A percentile compares a stretch with the other conserved stretches of the same genome.
Evolutionary conservation across 2,113 vertebrate species (phyloP).

Genomic region (Epinephelus lanceolatus): DNA sequence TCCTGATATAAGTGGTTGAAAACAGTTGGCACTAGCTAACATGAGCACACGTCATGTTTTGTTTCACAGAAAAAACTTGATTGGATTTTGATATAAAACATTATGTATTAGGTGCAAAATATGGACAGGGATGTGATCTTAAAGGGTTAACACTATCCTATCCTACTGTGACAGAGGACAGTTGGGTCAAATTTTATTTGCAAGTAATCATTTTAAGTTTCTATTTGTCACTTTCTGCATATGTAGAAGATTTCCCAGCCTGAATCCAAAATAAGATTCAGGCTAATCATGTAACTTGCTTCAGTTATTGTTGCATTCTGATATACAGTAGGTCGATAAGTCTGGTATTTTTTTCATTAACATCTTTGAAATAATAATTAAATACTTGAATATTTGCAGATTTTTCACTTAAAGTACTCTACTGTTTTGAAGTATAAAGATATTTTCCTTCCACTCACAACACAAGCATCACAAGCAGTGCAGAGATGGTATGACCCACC

Average conservation of each 20-base stretch:
- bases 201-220: neutral
- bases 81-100: too few relatives aligned
- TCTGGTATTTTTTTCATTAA: too few relatives aligned
- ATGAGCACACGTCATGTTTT: too few relatives aligned
- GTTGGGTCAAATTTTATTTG: too few relatives aligned
- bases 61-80: too few relatives aligned
- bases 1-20: too few relatives aligned
- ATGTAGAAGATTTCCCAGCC: neutral
- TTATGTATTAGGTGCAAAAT: too few relatives aligned
- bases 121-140: too few relatives aligned
- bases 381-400: neutral
- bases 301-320: neutral
- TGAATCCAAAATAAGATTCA: neutral
- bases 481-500: constrained; percentile 61
- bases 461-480: neutral
- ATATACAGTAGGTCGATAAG: neutral
- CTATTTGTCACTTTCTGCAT: neutral
- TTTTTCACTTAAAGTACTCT: neutral
- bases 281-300: neutral
- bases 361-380: too few relatives aligned
- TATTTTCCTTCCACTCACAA: neutral
- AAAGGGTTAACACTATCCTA: too few relatives aligned
- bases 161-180: too few relatives aligned
- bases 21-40: too few relatives aligned
- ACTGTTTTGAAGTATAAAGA: neutral